Conservation (phyloP, 2,888 invertebrate genomes). For the Polydrusus cervinus region DNA sequence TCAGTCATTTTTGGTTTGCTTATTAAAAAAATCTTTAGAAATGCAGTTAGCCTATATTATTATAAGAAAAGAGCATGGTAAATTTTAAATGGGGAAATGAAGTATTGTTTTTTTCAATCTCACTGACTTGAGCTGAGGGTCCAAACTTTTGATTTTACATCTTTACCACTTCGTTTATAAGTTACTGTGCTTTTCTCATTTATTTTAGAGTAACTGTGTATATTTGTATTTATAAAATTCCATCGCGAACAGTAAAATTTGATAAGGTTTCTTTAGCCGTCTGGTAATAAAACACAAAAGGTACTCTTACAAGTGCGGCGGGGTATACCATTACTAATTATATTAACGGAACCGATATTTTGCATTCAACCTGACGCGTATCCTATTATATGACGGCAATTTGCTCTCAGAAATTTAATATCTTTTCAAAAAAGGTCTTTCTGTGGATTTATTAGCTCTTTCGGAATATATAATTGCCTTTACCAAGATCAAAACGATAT, state of each 20-base stretch:
- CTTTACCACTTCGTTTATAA: no score
- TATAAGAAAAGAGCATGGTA: no score
- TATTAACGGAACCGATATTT: slow-evolving; percentile 33
- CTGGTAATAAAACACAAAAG: slow-evolving; percentile 30
- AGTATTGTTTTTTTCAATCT: no score
- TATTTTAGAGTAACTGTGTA: no score
- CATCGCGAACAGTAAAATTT: not conserved
- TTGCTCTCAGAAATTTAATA: slow-evolving; percentile 41
- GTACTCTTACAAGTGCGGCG: slow-evolving; percentile 35
- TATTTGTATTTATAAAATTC: not conserved
- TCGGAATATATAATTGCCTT: slow-evolving; percentile 35
- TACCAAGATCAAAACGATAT: slow-evolving; percentile 32
- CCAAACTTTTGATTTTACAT: no score
- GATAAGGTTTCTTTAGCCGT: slow-evolving; percentile 11
- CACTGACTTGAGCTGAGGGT: no score
- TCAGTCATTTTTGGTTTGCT: no score
- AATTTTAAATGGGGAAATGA: no score
- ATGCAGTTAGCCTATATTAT: no score
- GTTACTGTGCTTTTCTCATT: no score
- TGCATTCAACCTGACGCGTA: slow-evolving; percentile 37
- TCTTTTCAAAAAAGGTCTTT: slow-evolving; percentile 34
- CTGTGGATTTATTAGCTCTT: slow-evolving; percentile 39
- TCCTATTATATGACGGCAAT: slow-evolving; percentile 36
- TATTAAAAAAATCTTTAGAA: no score
- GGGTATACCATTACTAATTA: slow-evolving; percentile 41